Conservation (phyloP, 2,888 invertebrate genomes). For the Pristionchus fissidentatus region DNA sequence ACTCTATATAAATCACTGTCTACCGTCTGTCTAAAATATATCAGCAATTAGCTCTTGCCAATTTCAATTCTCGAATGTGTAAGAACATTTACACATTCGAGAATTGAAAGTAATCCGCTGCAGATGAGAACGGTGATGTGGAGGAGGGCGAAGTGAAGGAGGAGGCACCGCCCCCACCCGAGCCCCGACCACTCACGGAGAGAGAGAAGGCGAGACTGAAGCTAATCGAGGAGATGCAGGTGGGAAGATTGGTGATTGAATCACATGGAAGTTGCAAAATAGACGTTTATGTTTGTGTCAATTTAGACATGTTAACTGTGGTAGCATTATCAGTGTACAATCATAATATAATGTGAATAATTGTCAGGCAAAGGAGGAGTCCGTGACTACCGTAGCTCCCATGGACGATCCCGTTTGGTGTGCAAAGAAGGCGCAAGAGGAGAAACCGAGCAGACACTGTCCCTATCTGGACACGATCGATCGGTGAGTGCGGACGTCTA, state of each 20-base stretch:
- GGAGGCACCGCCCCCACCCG: constrained; percentile 48
- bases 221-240: constrained; percentile 37
- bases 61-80: too few relatives aligned
- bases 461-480: constrained; percentile 99
- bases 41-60: too few relatives aligned
- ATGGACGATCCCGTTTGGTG: constrained; percentile 61
- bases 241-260: neutral
- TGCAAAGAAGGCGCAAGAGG: constrained; percentile 69
- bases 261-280: neutral
- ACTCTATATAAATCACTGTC: too few relatives aligned
- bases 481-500: constrained; percentile 79
- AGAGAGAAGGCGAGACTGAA: constrained; percentile 58
- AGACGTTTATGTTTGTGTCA: neutral
- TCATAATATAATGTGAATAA: neutral
- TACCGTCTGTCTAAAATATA: too few relatives aligned
- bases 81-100: too few relatives aligned
- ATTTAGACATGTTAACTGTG: neutral
- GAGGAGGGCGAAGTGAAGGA: constrained; percentile 47
- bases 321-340: neutral
- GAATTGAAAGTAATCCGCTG: neutral
- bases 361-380: constrained; percentile 5
- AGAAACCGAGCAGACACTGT: constrained; percentile 79
- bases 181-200: constrained; percentile 61
- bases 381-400: neutral
- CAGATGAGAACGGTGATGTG: constrained; percentile 33